A percentile compares a stretch with the other conserved stretches of the same genome.
These are phyloP conservation scores for Fregetta grallaria DNA, from an alignment of 2,113 vertebrate genomes.

Conservation along the genomic window DNA sequence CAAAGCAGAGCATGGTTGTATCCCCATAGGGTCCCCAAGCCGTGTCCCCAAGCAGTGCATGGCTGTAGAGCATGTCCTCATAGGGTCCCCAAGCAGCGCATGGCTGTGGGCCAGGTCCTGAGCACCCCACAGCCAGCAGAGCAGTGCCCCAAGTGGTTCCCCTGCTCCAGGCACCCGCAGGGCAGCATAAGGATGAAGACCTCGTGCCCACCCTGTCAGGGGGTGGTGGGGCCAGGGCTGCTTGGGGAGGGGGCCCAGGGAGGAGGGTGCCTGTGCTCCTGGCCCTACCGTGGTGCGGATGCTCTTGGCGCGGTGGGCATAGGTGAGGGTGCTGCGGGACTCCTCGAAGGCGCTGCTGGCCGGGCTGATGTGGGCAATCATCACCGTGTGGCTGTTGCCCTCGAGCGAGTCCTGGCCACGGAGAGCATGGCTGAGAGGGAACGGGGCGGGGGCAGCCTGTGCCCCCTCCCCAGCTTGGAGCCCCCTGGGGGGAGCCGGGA, in stretches of 20 bases:
- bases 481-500: fast-evolving
- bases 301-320: slow-evolving; percentile 89
- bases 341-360: slow-evolving; percentile 89
- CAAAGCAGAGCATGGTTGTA: background rate
- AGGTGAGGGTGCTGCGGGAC: slow-evolving; percentile 88
- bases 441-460: too few species aligned
- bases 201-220: background rate
- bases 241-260: too few species aligned
- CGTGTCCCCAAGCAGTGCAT: background rate
- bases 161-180: background rate
- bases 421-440: background rate
- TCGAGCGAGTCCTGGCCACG: slow-evolving; percentile 84
- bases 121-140: background rate
- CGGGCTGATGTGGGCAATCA: slow-evolving; percentile 94
- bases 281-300: slow-evolving; percentile 84
- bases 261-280: background rate
- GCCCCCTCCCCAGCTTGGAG: background rate
- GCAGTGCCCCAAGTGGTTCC: background rate
- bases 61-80: background rate
- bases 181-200: background rate
- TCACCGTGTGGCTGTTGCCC: slow-evolving; percentile 89
- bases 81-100: background rate
- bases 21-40: background rate
- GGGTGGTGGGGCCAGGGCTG: background rate
- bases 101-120: background rate